A percentile compares a stretch with the other conserved stretches of the same genome.
Evolutionary conservation across 1,140 invertebrate species (phyloP).

Genomic region (Zaprionus capensis): DNA sequence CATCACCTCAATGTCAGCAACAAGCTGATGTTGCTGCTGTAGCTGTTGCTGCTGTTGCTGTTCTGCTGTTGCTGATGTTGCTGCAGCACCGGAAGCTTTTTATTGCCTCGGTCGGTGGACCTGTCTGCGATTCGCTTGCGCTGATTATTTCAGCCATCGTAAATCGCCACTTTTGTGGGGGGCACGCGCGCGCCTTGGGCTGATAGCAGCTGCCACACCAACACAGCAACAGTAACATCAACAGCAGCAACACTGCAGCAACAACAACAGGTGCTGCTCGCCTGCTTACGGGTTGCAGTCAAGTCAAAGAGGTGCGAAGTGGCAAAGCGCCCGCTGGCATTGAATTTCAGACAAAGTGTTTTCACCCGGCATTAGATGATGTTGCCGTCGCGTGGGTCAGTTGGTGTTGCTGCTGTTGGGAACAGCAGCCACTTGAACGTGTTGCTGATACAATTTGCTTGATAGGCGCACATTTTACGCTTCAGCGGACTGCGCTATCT

Average conservation of each 20-base stretch:
- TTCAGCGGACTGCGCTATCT: slow-evolving; percentile 69
- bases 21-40: slow-evolving; percentile 40
- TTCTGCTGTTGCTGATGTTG: slow-evolving; percentile 21
- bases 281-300: slow-evolving; percentile 58
- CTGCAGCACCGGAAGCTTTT: slow-evolving; percentile 77
- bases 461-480: slow-evolving; percentile 80
- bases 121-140: slow-evolving; percentile 71
- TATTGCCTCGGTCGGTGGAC: slow-evolving; percentile 65
- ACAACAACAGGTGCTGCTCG: slow-evolving; percentile 55
- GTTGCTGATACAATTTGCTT: slow-evolving; percentile 82
- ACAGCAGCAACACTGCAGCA: slow-evolving; percentile 10
- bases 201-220: slow-evolving; percentile 47
- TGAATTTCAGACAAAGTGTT: slow-evolving; percentile 82
- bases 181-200: slow-evolving; percentile 65
- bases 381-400: slow-evolving; percentile 69
- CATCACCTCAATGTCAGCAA: slow-evolving; percentile 76
- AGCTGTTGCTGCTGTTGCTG: slow-evolving; percentile 19
- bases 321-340: slow-evolving; percentile 78
- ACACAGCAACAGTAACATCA: slow-evolving; percentile 23
- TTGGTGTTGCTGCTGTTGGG: slow-evolving; percentile 32
- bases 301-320: slow-evolving; percentile 81
- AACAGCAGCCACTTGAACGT: slow-evolving; percentile 54
- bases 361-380: slow-evolving; percentile 77
- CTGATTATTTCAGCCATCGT: slow-evolving; percentile 74
- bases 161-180: slow-evolving; percentile 75